Base-by-base conservation (phyloP, 2,888 invertebrate species). In the Tachina grossa region DNA sequence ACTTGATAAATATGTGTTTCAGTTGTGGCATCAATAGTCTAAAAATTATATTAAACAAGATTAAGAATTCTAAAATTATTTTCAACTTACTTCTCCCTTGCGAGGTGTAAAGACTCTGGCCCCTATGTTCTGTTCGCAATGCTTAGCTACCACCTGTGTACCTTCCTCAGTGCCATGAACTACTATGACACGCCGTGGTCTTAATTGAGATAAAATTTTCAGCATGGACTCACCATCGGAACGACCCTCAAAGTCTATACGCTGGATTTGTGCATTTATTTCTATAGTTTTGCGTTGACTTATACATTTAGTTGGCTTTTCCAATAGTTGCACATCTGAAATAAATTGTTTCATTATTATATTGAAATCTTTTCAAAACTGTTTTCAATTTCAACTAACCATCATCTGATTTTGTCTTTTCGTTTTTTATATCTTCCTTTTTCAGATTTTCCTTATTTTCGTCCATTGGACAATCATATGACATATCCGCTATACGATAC, bases 1-100 rank as follows among this genome's bases (percentile, higher is more conserved):
- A 98, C 98, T 94, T 99, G 99, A 92, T 98, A 99, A 89, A 99
- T 99, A 90, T 99, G 98, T 0, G 98, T 98, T 93, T 99, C 99
- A 0, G 98, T 98, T 0, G 99, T 99, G 0, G 98, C 99, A 92
- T 99, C 99, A 5, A 99, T 95, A 10, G 92, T 90, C 87, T 89
- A 51, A 43, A 87, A 71, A 51, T 41, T 39, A 71, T 69, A 43
- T 31, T 11, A 41, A 31, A 49, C 11, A 47, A 47, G 45, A 68
- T 41, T 39, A 59, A 51, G 41, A 41, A 4, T 11, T 31, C 1
- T 9, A 49, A 14, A 22, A 45, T n/a, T n/a, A 5, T 51, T n/a
- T 51, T n/a, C 1, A 49, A 59, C 61, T 80, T 86, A 95, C 94
- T 89, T 99, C 98, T 0, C 97, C 97, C 77, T 94, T 94, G 11